Conservation (phyloP, 1,140 invertebrate genomes). For the Hestina assimilis region DNA sequence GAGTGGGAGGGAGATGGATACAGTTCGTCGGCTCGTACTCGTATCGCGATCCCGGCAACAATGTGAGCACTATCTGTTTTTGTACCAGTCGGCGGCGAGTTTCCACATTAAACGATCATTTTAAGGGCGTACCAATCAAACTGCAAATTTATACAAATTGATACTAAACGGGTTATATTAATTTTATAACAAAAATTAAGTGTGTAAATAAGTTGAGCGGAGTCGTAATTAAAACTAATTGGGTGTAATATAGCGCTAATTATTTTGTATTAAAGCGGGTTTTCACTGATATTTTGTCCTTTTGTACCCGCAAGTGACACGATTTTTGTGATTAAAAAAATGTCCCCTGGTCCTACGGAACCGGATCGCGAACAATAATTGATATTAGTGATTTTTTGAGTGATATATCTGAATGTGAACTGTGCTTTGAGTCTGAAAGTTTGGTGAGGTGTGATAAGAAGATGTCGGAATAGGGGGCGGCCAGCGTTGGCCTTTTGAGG, state of each 20-base stretch:
- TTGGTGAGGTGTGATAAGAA: slow-evolving; percentile 41
- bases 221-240: slow-evolving; percentile 75
- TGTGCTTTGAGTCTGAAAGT: slow-evolving; percentile 30
- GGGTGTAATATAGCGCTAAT: slow-evolving; percentile 71
- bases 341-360: slow-evolving; percentile 20
- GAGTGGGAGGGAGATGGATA: slow-evolving; percentile 41
- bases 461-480: slow-evolving; percentile 72
- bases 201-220: slow-evolving; percentile 76
- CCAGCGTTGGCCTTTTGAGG: slow-evolving; percentile 71
- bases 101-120: slow-evolving; percentile 75
- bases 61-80: slow-evolving; percentile 66
- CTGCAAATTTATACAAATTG: slow-evolving; percentile 77
- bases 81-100: slow-evolving; percentile 70
- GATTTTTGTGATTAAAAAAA: slow-evolving; percentile 11
- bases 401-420: neutral
- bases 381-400: slow-evolving; percentile 11
- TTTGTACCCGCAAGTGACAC: slow-evolving; percentile 27
- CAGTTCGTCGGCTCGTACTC: slow-evolving; percentile 22
- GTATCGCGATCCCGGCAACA: slow-evolving; percentile 36
- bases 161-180: slow-evolving; percentile 78
- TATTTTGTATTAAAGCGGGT: slow-evolving; percentile 68
- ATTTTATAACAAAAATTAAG: slow-evolving; percentile 79
- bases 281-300: slow-evolving; percentile 53
- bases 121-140: slow-evolving; percentile 76
- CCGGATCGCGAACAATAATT: slow-evolving; percentile 11